phyloP scores from a whole-genome alignment of 1,140 invertebrate genomes.

The Pseudomyrmex flavicornis region DNA sequence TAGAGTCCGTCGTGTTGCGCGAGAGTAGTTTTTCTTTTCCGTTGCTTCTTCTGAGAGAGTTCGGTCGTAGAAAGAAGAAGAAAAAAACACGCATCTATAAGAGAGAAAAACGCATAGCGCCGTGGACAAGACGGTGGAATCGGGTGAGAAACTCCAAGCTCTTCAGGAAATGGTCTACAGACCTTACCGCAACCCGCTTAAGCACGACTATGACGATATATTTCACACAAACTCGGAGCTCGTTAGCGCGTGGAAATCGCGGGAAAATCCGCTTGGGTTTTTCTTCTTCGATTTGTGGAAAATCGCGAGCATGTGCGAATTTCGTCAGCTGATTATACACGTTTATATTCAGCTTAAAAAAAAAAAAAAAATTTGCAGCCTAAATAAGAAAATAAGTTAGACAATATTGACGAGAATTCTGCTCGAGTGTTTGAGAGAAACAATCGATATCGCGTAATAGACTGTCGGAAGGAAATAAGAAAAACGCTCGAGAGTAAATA shows the following conservation, averaged over 20 bases:
- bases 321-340: conserved; percentile 5
- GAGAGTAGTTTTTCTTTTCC: background rate
- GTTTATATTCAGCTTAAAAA: background rate
- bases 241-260: conserved; percentile 69
- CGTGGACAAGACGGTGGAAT: conserved; percentile 21
- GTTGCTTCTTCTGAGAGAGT: background rate
- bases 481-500: conserved; percentile 51
- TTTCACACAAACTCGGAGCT: conserved; percentile 60
- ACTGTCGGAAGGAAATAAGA: conserved; percentile 40
- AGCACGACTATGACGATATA: conserved; percentile 51
- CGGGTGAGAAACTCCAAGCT: conserved; percentile 25
- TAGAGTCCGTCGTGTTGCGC: background rate
- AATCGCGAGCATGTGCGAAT: conserved; percentile 27
- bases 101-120: background rate
- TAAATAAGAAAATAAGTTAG: too few species aligned
- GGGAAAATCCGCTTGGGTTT: conserved; percentile 46
- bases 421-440: background rate
- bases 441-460: conserved; percentile 47
- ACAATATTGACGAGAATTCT: conserved; percentile 30
- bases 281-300: background rate
- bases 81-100: background rate
- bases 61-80: conserved; percentile 3
- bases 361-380: background rate
- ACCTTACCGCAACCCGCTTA: conserved; percentile 68
- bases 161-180: conserved; percentile 68